Evolutionary conservation across 2,888 invertebrate genomes (phyloP), one percentile per base, ranked within the genome.

Genomic region (Perithous albicinctus): DNA sequence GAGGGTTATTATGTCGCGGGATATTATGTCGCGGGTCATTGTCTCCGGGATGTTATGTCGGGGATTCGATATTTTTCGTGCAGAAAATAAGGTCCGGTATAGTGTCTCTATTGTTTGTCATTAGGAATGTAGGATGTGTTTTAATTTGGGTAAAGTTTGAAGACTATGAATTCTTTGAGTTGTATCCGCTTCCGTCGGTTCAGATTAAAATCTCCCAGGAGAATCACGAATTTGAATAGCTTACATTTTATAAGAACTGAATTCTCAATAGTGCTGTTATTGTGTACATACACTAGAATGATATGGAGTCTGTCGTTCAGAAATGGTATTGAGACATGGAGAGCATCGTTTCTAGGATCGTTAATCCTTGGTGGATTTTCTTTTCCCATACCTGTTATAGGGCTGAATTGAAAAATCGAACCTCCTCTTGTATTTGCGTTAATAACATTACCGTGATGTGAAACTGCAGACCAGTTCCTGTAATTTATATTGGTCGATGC

Each of bases 281-380:
- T 23, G 29, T 69, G 69, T 4, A 69, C 29, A n/a, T 69, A 69
- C n/a, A 69, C 29, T 43, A 69, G 2, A n/a, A 69, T 26, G 5
- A 69, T 46, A 29, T 69, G 69, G 2, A 69, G 69, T 12, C 51
- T 48, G 29, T 69, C 48, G 4, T 69, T 15, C 4, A 46, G 23
- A 12, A 69, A 69, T n/a, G 69, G 69, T 1, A 69, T 54, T 3
- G 69, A 48, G 10, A 67, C 12, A 26, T 48, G 69, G 2, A 46
- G 51, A 8, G 69, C 69, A 20, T 67, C 26, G 51, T 67, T 67
- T 48, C 69, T 10, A 8, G 7, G 12, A 26, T 67, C 69, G n/a
- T 67, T 48, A 48, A 67, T 51, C 51, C 10, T 26, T 8, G 48
- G 69, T 32, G 32, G 32, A 2, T 32, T 32, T 32, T 1, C 32